Evolutionary conservation across 2,113 vertebrate species (phyloP).

Genomic region (Odocoileus hemionus): DNA sequence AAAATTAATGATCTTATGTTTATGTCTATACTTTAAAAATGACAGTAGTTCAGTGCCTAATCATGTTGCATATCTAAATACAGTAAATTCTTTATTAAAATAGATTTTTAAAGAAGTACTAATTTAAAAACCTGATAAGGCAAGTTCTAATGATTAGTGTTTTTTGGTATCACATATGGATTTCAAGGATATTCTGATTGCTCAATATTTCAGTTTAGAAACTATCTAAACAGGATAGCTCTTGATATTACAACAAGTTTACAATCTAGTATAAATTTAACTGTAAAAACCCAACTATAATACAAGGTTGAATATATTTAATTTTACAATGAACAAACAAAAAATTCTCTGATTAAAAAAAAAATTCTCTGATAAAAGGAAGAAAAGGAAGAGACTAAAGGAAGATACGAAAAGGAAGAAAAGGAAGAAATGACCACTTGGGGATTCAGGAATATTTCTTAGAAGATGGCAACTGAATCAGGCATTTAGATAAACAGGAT

Average conservation of each 20-base stretch:
- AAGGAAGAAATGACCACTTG: not conserved
- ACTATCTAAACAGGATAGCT: not conserved
- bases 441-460: not conserved
- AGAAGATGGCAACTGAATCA: not conserved
- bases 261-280: not conserved
- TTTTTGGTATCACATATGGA: not conserved
- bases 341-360: slow-evolving; percentile 1
- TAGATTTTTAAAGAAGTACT: not conserved
- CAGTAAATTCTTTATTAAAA: not conserved
- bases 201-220: not conserved
- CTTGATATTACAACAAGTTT: not conserved
- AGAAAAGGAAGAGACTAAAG: not conserved
- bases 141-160: not conserved
- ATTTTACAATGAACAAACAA: not conserved
- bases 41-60: not conserved
- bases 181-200: not conserved
- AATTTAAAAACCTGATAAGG: not conserved
- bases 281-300: not conserved
- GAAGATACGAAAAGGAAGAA: not conserved
- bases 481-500: not conserved
- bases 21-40: not conserved
- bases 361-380: slow-evolving; percentile 12
- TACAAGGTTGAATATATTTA: not conserved
- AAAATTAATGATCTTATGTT: not conserved
- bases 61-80: not conserved